A percentile compares a stretch with the other conserved stretches of the same genome.
phyloP scores from a whole-genome alignment of 2,797 vertebrate genomes.

The Lophius americanus region DNA sequence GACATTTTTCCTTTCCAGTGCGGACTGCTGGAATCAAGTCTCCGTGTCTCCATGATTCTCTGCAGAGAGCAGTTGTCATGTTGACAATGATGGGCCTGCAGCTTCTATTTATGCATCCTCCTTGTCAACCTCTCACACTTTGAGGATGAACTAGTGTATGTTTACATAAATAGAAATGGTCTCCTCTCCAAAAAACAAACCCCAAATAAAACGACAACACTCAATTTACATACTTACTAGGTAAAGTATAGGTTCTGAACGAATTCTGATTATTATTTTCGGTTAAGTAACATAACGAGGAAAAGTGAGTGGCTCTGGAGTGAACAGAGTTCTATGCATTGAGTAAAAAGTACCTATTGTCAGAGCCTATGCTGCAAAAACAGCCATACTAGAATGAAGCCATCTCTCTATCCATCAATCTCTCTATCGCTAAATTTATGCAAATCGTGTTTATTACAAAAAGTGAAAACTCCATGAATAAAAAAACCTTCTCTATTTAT shows the following conservation, averaged over 20 bases:
- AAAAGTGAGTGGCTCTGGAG: no score
- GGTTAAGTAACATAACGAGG: no score
- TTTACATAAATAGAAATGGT: slow-evolving; percentile 54
- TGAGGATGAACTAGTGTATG: slow-evolving; percentile 49
- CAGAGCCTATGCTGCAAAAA: no score
- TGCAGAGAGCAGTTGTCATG: slow-evolving; percentile 65
- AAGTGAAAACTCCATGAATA: no score
- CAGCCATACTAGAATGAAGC: no score
- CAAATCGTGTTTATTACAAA: no score
- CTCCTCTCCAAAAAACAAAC: slow-evolving; percentile 13
- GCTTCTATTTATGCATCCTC: slow-evolving; percentile 67
- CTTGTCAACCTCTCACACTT: slow-evolving; percentile 64
- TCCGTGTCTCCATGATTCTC: slow-evolving; percentile 60
- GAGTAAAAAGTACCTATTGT: no score
- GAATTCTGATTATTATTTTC: no score
- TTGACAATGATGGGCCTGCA: slow-evolving; percentile 72
- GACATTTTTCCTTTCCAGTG: slow-evolving; percentile 31
- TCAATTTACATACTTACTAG: neutral
- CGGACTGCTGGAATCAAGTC: slow-evolving; percentile 55
- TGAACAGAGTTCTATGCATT: no score
- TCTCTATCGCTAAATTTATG: no score
- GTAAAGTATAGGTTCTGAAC: slow-evolving; percentile 2
- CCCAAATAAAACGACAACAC: neutral
- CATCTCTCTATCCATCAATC: no score
- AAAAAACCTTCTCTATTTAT: no score